Evolutionary conservation across 2,797 vertebrate genomes (phyloP), one percentile per base, ranked within the genome.

Genomic region (Sebastes baramenuke): DNA sequence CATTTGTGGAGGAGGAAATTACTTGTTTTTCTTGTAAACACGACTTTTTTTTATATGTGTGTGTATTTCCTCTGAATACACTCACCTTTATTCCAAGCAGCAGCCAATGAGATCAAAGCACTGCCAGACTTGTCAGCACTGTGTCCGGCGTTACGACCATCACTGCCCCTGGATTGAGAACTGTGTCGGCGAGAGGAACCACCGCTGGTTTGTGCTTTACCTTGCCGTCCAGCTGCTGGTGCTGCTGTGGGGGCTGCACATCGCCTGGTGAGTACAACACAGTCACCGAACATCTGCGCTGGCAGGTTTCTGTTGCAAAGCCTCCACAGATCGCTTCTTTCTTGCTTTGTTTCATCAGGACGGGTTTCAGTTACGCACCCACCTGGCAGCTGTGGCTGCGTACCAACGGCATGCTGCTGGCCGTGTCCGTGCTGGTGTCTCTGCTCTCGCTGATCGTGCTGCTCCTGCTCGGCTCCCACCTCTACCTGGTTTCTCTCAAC

Each of bases 131-230:
- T 99, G 98, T 88, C 96, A 93, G 52, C 97, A 95, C 91, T 99
- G 98, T 0, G 97, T 99, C 2, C 96, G 97, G 5, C 97, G 98
- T 16, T 99, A 97, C 0, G 98, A 99, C 93, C 98, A 99, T 70
- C 98, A 99, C 94, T 99, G 98, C 72, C 98, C 98, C 70, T 99
- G 98, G 98, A 97, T 99, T 3, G 97, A 98, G 93, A 99, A 99
- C 95, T 99, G 98, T 0, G 96, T 99, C 0, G 98, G 98, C 0
- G 98, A 99, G 85, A 95, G 95, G 84, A 99, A 99, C 90, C 98
- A 99, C 84, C 97, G 97, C 5, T 95, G 97, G 93, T 99, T 99
- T 69, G 89, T 99, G 12, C 87, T 94, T 9, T 99, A 97, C 92
- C 77, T 99, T 87, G 92, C 90, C 0, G 82, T 97, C 34, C 97